These are phyloP conservation scores for Acrobasis suavella DNA, from an alignment of 2,888 invertebrate species.

Conservation along the genomic window DNA sequence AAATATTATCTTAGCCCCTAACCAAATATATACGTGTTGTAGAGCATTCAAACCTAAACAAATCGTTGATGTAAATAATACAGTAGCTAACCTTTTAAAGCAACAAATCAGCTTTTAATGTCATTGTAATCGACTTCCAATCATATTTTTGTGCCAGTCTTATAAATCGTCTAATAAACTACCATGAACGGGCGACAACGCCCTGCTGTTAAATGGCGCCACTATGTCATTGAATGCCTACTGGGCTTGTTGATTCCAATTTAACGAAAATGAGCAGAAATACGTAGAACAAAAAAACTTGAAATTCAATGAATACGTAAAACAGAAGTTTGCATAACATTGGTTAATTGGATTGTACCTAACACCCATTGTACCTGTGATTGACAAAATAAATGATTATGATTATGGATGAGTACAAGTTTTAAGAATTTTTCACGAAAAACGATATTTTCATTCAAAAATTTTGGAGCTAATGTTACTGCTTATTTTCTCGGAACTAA, in stretches of 20 bases:
- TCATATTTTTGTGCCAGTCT: slow-evolving; percentile 5
- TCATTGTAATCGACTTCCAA: slow-evolving; percentile 8
- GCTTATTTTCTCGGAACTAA: too few relatives aligned
- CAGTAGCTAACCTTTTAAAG: slow-evolving; percentile 10
- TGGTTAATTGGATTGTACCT: neutral
- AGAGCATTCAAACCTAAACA: neutral
- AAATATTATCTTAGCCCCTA: too few relatives aligned
- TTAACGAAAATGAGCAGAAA: slow-evolving; percentile 5
- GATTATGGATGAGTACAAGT: neutral
- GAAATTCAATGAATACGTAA: neutral
- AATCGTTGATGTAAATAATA: neutral
- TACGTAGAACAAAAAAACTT: neutral
- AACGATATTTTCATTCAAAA: too few relatives aligned
- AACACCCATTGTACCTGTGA: too few relatives aligned
- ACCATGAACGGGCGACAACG: slow-evolving; percentile 13
- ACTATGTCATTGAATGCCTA: slow-evolving; percentile 13
- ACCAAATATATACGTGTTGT: too few relatives aligned
- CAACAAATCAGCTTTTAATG: slow-evolving; percentile 9
- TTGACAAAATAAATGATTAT: too few relatives aligned
- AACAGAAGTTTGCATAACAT: slow-evolving; percentile 8
- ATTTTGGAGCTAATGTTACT: too few relatives aligned
- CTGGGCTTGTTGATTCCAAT: slow-evolving; percentile 4
- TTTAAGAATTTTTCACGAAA: too few relatives aligned
- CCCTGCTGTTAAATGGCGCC: slow-evolving; percentile 17
- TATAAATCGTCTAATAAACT: slow-evolving; percentile 14